Evolutionary conservation across 2,797 vertebrate genomes (phyloP).

Genomic region (Myoxocephalus aenaeus): DNA sequence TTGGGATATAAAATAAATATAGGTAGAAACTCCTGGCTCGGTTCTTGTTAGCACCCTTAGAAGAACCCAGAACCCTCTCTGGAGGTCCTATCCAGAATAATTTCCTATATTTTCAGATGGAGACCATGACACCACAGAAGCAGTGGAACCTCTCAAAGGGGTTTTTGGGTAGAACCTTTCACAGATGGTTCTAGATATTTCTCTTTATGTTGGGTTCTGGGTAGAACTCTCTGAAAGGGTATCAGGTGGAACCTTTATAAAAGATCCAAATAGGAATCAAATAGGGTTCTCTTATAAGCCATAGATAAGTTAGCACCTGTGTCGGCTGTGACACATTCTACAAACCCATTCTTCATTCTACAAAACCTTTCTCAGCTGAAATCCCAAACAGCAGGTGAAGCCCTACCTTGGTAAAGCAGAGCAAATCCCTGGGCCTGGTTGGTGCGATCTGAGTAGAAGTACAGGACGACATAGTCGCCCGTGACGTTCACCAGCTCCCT

Average conservation of each 20-base stretch:
- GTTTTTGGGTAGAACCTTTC: background rate
- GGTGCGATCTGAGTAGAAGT: conserved; percentile 96
- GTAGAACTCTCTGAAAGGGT: background rate
- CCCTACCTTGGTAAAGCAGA: conserved; percentile 91
- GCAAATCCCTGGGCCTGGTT: conserved; percentile 96
- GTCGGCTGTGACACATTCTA: background rate
- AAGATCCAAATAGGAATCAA: background rate
- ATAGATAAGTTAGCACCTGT: background rate
- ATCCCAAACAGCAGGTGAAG: background rate
- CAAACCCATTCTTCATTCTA: background rate
- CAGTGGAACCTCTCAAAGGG: background rate
- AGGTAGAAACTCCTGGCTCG: background rate
- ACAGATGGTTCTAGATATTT: background rate
- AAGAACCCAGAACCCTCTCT: background rate
- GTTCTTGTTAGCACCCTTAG: background rate
- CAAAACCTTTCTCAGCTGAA: background rate
- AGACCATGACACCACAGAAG: background rate
- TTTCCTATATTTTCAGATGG: too few species aligned
- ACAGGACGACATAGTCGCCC: conserved; percentile 92
- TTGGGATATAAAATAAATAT: too few species aligned
- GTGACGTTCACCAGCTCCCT: conserved; percentile 90
- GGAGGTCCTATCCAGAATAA: too few species aligned
- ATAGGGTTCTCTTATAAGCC: background rate
- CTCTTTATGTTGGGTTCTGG: background rate
- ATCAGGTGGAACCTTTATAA: background rate